A percentile compares a stretch with the other conserved stretches of the same genome.
These are phyloP conservation scores for Alsophila aescularia DNA, from an alignment of 2,888 invertebrate species.

Conservation along the genomic window DNA sequence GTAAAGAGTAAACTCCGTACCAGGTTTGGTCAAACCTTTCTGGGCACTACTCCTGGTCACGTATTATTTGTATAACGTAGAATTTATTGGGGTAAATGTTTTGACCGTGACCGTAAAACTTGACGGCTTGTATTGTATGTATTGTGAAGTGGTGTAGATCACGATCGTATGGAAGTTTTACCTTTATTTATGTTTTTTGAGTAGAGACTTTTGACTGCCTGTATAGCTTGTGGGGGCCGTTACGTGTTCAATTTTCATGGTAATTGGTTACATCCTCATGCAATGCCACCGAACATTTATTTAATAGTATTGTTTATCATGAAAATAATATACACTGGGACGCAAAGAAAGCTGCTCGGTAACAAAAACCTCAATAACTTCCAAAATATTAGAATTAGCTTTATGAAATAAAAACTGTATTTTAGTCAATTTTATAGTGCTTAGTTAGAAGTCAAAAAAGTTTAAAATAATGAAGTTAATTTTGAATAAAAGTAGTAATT, in stretches of 20 bases:
- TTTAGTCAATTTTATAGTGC: no score
- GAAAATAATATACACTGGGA: background rate
- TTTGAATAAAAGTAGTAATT: no score
- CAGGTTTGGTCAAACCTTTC: conserved; percentile 3
- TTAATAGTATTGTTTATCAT: background rate
- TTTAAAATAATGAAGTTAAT: no score
- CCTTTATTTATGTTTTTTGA: background rate
- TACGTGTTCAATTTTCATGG: background rate
- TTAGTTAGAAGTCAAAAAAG: no score
- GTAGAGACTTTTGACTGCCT: conserved; percentile 6
- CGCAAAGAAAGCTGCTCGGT: background rate
- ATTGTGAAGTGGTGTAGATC: conserved; percentile 9
- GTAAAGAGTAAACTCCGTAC: conserved; percentile 37
- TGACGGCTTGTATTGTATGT: conserved; percentile 6
- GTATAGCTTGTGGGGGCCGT: background rate
- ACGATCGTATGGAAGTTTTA: conserved; percentile 1
- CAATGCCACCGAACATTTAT: background rate
- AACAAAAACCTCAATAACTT: no score
- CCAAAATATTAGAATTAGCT: no score
- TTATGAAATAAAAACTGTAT: no score
- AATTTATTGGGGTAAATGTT: conserved; percentile 27
- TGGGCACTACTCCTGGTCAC: conserved; percentile 19
- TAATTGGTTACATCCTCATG: background rate
- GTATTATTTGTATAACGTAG: conserved; percentile 31
- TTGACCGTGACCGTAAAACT: conserved; percentile 25